Percentiles rank a stretch among this genome's conserved stretches.
phyloP scores from a whole-genome alignment of 2,113 vertebrate species.

The Motacilla tschutschensis region DNA sequence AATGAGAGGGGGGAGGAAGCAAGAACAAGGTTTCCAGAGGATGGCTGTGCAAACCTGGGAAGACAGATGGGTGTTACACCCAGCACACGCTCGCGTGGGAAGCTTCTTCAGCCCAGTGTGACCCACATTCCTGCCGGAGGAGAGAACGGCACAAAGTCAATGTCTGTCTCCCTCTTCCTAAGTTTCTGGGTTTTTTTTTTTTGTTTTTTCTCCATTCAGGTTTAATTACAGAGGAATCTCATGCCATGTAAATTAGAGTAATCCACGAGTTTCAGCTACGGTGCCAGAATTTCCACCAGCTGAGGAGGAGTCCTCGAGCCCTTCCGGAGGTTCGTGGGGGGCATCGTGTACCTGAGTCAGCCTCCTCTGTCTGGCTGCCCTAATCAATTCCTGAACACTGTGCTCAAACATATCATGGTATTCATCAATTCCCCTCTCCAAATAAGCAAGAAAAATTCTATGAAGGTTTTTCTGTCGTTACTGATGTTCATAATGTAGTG shows the following conservation, averaged over 20 bases:
- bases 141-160: neutral
- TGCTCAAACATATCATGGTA: neutral
- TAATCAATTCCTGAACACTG: neutral
- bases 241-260: neutral
- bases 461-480: constrained; percentile 37
- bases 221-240: neutral
- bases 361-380: neutral
- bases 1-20: neutral
- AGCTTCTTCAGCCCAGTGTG: neutral
- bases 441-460: constrained; percentile 35
- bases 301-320: neutral
- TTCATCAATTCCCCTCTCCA: constrained; percentile 11
- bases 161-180: neutral
- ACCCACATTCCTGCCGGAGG: neutral
- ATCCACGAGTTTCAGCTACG: neutral
- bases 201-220: neutral
- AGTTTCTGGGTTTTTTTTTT: neutral
- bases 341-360: neutral
- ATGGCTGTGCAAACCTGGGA: neutral
- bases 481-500: constrained; percentile 8
- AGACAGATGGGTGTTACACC: neutral
- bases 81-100: fast-evolving
- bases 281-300: neutral
- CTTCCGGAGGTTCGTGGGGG: neutral
- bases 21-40: neutral